Evolutionary conservation across 2,797 vertebrate species (phyloP), one percentile per base, ranked within the genome.

Genomic region (Atherinosoma microstoma): DNA sequence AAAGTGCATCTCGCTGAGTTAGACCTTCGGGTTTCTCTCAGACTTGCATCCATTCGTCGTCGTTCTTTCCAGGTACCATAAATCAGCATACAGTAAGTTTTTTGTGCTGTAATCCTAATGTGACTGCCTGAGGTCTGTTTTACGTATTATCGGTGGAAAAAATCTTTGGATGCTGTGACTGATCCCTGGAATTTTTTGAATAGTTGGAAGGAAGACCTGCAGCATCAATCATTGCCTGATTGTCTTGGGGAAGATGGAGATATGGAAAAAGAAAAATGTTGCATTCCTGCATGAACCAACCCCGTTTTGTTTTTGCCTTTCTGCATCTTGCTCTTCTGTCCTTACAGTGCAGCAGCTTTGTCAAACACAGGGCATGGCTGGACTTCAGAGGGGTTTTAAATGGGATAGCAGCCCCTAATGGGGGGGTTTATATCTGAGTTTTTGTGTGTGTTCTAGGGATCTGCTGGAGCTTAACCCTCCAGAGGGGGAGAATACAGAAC

Each of bases 381-480:
- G 80, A 88, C 79, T 68, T 83, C 68, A 62, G 71, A 71, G 79
- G 82, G 77, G 56, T 83, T 47, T 82, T 76, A 68, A 77, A 54
- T 54, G 56, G 64, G 71, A 49, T 62, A n/a, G 64, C 58, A 3
- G 11, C 78, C 80, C 64, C 60, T 70, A 61, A 79, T 2, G 51
- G 71, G 38, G 13, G 15, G 58, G 70, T 71, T 87, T 57, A 84
- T 73, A 63, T 84, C 58, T 67, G 64, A 53, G 58, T 60, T 58
- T 86, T 56, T 89, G 75, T 93, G 88, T 92, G 88, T 93, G 79
- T 93, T 86, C 62, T 85, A 96, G 96, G 84, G 93, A 95, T 59
- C 80, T 94, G 71, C 70, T 83, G 85, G 92, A 93, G 69, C 92
- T 96, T 42, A 88, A 78, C 42, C 91, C 91, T 56, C 86, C 88